Conservation (phyloP, 2,888 invertebrate species). For the Erannis defoliaria region DNA sequence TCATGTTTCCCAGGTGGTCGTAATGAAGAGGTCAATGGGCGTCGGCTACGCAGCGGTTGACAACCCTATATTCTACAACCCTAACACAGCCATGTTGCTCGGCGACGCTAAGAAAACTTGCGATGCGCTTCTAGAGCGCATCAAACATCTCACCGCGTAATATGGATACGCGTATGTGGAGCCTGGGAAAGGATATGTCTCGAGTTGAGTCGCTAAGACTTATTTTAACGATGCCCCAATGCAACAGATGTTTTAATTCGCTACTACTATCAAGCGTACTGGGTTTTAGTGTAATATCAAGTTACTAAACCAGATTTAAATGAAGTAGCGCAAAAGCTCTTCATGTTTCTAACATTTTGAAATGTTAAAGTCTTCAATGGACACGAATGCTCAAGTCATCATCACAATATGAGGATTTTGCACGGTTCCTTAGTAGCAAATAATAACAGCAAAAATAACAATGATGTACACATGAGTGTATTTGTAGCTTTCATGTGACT, state of each 20-base stretch:
- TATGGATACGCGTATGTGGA: no score
- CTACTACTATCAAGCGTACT: neutral
- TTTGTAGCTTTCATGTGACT: neutral
- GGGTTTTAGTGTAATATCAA: neutral
- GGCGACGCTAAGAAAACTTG: conserved; percentile 97
- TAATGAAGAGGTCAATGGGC: conserved; percentile 96
- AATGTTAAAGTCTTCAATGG: neutral
- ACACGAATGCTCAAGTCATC: conserved; percentile 2
- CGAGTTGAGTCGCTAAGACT: conserved; percentile 1
- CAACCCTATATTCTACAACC: conserved; percentile 96
- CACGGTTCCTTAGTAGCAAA: neutral
- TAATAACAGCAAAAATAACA: no score
- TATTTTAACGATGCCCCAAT: neutral
- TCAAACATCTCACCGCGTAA: conserved; percentile 78
- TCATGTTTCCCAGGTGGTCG: conserved; percentile 89
- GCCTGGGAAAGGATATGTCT: conserved; percentile 5
- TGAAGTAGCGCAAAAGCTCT: neutral
- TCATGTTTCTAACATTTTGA: no score
- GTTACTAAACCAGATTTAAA: neutral
- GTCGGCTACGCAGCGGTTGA: conserved; percentile 97
- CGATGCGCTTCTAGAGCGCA: conserved; percentile 91
- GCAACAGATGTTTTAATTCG: neutral
- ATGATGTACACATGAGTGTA: neutral
- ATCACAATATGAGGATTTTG: neutral
- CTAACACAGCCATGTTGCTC: conserved; percentile 94